These are phyloP conservation scores for Corythornis madagascariensis DNA, from an alignment of 2,113 vertebrate species.

Conservation along the genomic window DNA sequence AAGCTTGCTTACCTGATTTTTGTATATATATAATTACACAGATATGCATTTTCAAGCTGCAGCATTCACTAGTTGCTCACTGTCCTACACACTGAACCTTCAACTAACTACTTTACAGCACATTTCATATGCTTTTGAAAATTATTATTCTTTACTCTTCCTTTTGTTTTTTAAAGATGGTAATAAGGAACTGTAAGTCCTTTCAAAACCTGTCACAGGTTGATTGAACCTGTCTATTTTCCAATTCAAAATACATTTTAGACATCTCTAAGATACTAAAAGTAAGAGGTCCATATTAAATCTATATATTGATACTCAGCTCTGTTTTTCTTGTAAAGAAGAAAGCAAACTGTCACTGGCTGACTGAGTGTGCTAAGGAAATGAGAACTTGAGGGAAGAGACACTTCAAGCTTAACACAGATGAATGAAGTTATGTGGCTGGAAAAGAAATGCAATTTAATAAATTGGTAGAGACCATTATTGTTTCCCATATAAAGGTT, in stretches of 20 bases:
- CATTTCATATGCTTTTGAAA: neutral
- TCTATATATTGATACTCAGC: slow-evolving; percentile 8
- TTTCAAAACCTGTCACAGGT: slow-evolving; percentile 22
- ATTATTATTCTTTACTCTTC: neutral
- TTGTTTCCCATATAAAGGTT: slow-evolving; percentile 17
- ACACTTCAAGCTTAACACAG: neutral
- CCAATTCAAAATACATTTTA: slow-evolving; percentile 28
- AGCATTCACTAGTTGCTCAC: neutral
- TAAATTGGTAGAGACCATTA: slow-evolving; percentile 26
- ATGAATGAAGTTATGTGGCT: neutral
- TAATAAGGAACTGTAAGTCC: neutral
- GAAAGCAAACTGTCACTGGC: neutral
- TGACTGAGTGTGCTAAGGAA: neutral
- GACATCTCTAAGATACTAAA: neutral
- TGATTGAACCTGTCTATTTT: slow-evolving; percentile 38
- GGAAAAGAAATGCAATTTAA: slow-evolving; percentile 2
- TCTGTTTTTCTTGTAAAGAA: neutral
- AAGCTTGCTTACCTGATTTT: neutral
- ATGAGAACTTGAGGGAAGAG: neutral
- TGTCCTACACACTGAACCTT: neutral
- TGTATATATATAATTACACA: neutral
- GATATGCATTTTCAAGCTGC: neutral
- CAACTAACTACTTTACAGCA: neutral
- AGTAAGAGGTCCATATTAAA: neutral
- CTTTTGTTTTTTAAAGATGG: neutral